Evolutionary conservation across 2,113 vertebrate genomes (phyloP).

Genomic region (Ancistrus triradiatus): DNA sequence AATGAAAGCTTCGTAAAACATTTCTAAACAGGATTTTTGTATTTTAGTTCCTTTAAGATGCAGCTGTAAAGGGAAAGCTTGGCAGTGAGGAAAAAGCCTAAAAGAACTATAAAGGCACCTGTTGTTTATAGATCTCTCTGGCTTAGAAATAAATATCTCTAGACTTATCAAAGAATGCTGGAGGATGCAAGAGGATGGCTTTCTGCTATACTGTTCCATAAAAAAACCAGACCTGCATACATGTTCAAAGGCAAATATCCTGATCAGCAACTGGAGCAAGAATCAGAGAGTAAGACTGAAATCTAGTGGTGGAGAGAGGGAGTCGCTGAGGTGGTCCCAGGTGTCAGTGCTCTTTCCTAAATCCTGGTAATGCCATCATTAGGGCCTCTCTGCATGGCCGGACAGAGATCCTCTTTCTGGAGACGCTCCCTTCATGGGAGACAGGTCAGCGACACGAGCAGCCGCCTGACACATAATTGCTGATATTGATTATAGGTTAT

Average conservation of each 20-base stretch:
- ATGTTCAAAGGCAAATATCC: background rate
- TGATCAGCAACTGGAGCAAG: background rate
- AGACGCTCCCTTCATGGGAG: conserved; percentile 65
- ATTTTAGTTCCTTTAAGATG: too few species aligned
- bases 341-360: conserved; percentile 53
- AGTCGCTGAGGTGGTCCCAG: conserved; percentile 66
- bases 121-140: background rate
- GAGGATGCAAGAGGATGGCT: too few species aligned
- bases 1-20: too few species aligned
- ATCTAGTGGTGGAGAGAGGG: conserved; percentile 16
- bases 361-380: conserved; percentile 70
- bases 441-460: conserved; percentile 71
- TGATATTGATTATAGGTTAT: conserved; percentile 83
- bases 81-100: background rate
- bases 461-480: conserved; percentile 74
- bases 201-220: too few species aligned
- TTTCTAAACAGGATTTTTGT: too few species aligned
- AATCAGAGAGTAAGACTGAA: conserved; percentile 3
- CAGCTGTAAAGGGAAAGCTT: background rate
- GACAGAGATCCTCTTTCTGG: conserved; percentile 72
- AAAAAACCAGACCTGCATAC: background rate
- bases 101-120: background rate
- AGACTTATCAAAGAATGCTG: too few species aligned
- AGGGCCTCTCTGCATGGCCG: conserved; percentile 59
- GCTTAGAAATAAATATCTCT: too few species aligned